Percentiles rank a stretch among this genome's conserved stretches.
These are phyloP conservation scores for Rhaphigaster nebulosa DNA, from an alignment of 2,888 invertebrate species.

Conservation along the genomic window DNA sequence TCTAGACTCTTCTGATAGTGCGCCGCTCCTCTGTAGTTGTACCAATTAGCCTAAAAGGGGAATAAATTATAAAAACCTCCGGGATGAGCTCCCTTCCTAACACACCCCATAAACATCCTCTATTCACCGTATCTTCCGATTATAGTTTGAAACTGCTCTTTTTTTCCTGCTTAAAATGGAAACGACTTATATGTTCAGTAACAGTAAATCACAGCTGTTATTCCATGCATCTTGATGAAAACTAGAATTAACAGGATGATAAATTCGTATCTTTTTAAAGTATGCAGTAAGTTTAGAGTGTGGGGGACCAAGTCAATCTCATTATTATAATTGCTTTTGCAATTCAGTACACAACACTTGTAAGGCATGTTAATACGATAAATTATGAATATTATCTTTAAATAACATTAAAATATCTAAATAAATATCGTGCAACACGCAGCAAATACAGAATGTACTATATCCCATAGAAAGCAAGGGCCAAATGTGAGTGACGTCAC, in stretches of 20 bases:
- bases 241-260: neutral
- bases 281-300: neutral
- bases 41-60: constrained; percentile 29
- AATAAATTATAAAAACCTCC: constrained; percentile 34
- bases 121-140: constrained; percentile 41
- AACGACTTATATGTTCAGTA: neutral
- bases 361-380: no score
- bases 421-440: no score
- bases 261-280: neutral
- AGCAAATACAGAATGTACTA: no score
- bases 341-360: no score
- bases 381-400: no score
- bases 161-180: neutral
- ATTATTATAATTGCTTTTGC: no score
- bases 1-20: no score
- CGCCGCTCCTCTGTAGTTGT: neutral
- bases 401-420: no score
- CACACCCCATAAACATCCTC: constrained; percentile 29
- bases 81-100: neutral
- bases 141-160: neutral
- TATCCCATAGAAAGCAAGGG: no score
- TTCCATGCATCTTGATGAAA: neutral
- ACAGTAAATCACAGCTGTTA: neutral
- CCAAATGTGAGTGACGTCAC: no score
- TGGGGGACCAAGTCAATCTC: neutral